Evolutionary conservation across 2,888 invertebrate genomes (phyloP), one percentile per base, ranked within the genome.

Genomic region (Stenchaetothrips biformis): DNA sequence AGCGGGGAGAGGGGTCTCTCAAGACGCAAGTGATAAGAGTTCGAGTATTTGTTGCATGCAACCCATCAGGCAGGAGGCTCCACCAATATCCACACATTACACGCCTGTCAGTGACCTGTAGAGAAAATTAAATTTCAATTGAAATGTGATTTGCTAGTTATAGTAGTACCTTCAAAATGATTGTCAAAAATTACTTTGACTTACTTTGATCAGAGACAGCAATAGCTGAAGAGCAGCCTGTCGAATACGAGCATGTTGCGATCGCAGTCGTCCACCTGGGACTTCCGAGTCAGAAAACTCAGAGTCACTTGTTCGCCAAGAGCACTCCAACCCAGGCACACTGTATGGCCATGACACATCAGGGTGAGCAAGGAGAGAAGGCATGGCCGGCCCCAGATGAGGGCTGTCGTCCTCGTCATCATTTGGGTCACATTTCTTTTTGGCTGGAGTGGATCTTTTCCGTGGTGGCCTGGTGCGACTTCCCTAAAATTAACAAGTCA

Each of bases 41-140:
- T 2, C 67, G 67, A 7, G 67, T 74, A 25, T 74, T 74, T 11
- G 25, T 25, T 74, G 67, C 21, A 11, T 74, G 21, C 11, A 74
- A 21, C 1, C 67, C 67, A 74, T 74, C 67, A 4, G 94, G 93
- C 18, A 95, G 88, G 79, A 95, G 89, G 1, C 90, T 91, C 85
- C 93, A 91, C 94, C 94, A 94, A 86, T 92, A 95, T 3, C 93
- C 92, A 85, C 94, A 94, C 85, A 94, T 90, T 11, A 89, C 87
- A 83, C 89, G 89, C 83, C 91, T 92, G 80, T 94, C 92, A 81
- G 89, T 88, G 48, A 89, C 87, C 90, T 92, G 83, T 74, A 74
- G n/a, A n/a, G n/a, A 18, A 21, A 53, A 79, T n/a, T n/a, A 79
- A 27, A 49, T n/a, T n/a, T 16, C 27, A 79, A 59, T 21, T 59